phyloP scores from a whole-genome alignment of 64 coral and sea anemone species.

The Actinia equina region DNA sequence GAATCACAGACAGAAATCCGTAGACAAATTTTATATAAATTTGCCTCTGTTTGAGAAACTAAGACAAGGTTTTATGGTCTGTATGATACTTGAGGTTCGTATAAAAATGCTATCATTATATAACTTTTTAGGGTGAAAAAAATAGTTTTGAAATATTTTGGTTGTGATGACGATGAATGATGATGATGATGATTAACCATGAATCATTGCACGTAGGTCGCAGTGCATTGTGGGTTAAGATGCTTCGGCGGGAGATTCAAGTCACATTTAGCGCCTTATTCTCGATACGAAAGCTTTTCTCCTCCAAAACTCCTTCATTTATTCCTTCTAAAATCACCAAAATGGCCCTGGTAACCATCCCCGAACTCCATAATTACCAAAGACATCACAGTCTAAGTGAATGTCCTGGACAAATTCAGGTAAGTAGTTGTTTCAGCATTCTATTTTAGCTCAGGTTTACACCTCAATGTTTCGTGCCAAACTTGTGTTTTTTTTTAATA shows the following conservation, averaged over 20 bases:
- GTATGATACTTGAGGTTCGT: too few species aligned
- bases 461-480: background rate
- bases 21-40: too few species aligned
- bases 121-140: too few species aligned
- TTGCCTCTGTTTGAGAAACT: too few species aligned
- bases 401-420: conserved; percentile 83
- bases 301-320: conserved; percentile 15
- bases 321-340: conserved; percentile 39
- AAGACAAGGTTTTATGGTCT: too few species aligned
- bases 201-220: background rate
- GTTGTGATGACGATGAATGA: background rate
- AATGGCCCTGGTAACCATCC: conserved; percentile 93
- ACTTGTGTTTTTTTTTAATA: background rate
- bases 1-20: too few species aligned
- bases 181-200: background rate
- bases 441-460: background rate
- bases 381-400: conserved; percentile 49
- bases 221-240: conserved; percentile 47
- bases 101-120: too few species aligned
- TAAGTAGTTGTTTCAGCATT: background rate
- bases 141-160: background rate
- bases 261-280: conserved; percentile 55
- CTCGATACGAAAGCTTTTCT: background rate
- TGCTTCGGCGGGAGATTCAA: conserved; percentile 91
- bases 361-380: conserved; percentile 55